Percentiles rank a stretch among this genome's conserved stretches.
Conservation (phyloP, 1,140 invertebrate species). For the Dinoponera quadriceps region DNA sequence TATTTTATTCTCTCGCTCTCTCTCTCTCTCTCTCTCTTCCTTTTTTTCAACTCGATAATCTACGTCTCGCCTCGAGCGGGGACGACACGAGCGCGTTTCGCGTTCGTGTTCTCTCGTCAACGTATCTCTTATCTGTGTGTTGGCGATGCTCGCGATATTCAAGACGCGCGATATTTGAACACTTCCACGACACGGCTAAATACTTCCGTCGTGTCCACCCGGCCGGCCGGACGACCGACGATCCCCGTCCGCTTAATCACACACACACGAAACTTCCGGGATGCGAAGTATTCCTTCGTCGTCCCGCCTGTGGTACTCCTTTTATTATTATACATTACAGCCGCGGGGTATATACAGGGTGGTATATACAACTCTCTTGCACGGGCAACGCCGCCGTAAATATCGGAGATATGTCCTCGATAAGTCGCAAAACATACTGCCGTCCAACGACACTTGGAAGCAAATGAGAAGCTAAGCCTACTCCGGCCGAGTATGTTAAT, state of each 20-base stretch:
- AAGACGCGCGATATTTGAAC: constrained; percentile 40
- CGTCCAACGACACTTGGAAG: constrained; percentile 54
- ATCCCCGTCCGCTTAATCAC: constrained; percentile 35
- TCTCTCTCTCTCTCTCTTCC: neutral
- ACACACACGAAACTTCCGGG: constrained; percentile 19
- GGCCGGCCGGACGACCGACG: constrained; percentile 14
- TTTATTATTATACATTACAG: constrained; percentile 55
- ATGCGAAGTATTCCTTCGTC: constrained; percentile 8
- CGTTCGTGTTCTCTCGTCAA: neutral
- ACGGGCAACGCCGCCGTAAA: constrained; percentile 51
- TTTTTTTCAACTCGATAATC: neutral
- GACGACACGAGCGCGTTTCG: constrained; percentile 14
- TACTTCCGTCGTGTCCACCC: constrained; percentile 27
- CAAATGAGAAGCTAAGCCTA: constrained; percentile 57
- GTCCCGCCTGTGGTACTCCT: neutral
- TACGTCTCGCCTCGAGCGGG: constrained; percentile 37
- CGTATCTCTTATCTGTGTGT: constrained; percentile 24
- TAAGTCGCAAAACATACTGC: constrained; percentile 55
- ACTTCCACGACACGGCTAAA: constrained; percentile 48
- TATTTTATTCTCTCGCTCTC: constrained; percentile 20
- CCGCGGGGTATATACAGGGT: constrained; percentile 50
- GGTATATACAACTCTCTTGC: constrained; percentile 50
- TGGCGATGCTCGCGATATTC: constrained; percentile 1
- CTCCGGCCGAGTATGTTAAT: constrained; percentile 44
- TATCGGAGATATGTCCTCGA: constrained; percentile 57